Evolutionary conservation across 1,140 invertebrate species (phyloP).

Genomic region (Armadillidium nasatum): DNA sequence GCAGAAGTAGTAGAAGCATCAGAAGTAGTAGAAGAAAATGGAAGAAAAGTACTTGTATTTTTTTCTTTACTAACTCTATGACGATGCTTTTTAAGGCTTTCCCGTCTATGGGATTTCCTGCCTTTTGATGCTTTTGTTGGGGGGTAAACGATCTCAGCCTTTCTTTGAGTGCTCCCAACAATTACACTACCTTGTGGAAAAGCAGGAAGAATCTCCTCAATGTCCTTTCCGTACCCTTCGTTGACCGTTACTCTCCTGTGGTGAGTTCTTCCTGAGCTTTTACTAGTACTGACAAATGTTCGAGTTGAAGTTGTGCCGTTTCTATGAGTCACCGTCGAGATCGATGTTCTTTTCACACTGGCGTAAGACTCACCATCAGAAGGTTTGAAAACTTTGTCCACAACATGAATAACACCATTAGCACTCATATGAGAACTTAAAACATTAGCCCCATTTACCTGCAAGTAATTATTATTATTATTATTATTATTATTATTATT

Average conservation of each 20-base stretch:
- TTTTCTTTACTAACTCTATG: constrained; percentile 17
- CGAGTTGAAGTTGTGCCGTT: constrained; percentile 19
- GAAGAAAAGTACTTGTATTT: not conserved
- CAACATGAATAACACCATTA: constrained; percentile 59
- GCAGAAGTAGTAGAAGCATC: not conserved
- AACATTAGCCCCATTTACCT: constrained; percentile 52
- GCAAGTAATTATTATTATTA: too few relatives aligned
- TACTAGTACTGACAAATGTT: not conserved
- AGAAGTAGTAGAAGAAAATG: constrained; percentile 3
- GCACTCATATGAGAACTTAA: constrained; percentile 54
- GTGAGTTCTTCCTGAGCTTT: constrained; percentile 30
- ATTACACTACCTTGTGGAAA: constrained; percentile 36
- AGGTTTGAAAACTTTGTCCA: constrained; percentile 54
- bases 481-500: too few relatives aligned
- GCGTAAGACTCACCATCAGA: constrained; percentile 1
- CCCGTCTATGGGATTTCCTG: constrained; percentile 25
- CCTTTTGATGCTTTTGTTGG: constrained; percentile 20
- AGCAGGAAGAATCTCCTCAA: constrained; percentile 24
- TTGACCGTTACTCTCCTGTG: constrained; percentile 32
- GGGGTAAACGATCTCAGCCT: constrained; percentile 14
- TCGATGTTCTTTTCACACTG: not conserved
- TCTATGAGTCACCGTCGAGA: constrained; percentile 19
- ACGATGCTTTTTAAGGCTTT: constrained; percentile 17
- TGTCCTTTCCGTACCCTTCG: constrained; percentile 24
- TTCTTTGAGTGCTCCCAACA: constrained; percentile 18